A percentile compares a stretch with the other conserved stretches of the same genome.
Evolutionary conservation across 2,888 invertebrate genomes (phyloP).

Genomic region (Megamerina dolium): DNA sequence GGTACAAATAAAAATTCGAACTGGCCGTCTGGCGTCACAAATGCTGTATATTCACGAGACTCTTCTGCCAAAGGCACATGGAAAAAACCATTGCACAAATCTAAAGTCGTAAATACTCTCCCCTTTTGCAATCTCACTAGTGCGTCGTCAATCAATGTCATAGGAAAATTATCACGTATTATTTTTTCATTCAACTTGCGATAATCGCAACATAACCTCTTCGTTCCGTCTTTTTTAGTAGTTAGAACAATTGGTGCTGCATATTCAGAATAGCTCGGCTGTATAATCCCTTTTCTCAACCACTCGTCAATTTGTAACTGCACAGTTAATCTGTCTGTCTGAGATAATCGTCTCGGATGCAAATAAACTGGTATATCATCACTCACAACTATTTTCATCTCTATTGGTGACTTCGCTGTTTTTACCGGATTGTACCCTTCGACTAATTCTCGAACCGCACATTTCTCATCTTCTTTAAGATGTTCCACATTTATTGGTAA

Average conservation of each 20-base stretch:
- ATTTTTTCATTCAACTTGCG: too few species aligned
- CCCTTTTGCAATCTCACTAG: constrained; percentile 21
- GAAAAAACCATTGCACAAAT: constrained; percentile 24
- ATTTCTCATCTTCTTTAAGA: constrained; percentile 1
- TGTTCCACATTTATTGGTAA: constrained; percentile 4
- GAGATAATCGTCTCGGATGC: too few species aligned
- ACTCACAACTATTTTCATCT: constrained; percentile 8
- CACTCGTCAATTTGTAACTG: too few species aligned
- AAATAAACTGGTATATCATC: too few species aligned
- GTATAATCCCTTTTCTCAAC: too few species aligned
- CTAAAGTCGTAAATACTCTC: constrained; percentile 22
- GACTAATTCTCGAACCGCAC: background rate
- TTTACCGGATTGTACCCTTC: background rate
- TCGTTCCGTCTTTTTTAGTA: too few species aligned
- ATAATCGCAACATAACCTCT: too few species aligned
- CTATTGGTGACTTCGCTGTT: background rate
- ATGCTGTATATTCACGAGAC: constrained; percentile 25
- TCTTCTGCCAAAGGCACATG: constrained; percentile 22
- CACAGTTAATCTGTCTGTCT: too few species aligned
- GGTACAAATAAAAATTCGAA: constrained; percentile 23
- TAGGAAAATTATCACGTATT: too few species aligned
- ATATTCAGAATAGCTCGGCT: too few species aligned
- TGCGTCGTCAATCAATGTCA: too few species aligned
- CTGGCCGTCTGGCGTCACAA: constrained; percentile 26
- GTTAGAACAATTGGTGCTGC: too few species aligned